These are phyloP conservation scores for Candoia aspera DNA, from an alignment of 2,113 vertebrate species.

Conservation along the genomic window DNA sequence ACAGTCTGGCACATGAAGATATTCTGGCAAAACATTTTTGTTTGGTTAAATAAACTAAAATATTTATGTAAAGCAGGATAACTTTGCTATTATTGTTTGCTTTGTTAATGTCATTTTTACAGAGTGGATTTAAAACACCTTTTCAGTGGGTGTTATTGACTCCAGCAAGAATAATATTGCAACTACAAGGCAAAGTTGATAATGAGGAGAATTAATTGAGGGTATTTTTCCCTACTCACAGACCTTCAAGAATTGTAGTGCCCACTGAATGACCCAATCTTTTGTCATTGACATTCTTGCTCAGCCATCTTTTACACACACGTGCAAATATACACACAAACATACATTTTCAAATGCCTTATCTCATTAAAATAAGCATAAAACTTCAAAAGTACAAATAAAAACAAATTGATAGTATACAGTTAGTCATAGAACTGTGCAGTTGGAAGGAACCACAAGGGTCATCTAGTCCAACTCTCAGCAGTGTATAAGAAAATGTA, in stretches of 20 bases:
- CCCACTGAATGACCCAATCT: not conserved
- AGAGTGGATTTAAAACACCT: not conserved
- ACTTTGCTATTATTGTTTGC: not conserved
- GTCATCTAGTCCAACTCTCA: not conserved
- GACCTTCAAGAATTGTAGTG: not conserved
- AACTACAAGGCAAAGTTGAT: not conserved
- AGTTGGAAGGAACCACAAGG: not conserved
- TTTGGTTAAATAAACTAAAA: not conserved
- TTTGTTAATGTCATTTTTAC: not conserved
- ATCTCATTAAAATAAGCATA: not conserved
- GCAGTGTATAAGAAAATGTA: not conserved
- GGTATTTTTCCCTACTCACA: not conserved
- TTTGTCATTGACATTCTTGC: not conserved
- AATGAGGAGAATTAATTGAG: not conserved
- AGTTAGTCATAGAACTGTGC: not conserved
- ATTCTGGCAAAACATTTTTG: not conserved
- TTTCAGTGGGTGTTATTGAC: not conserved
- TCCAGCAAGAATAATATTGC: not conserved
- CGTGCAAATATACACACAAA: not conserved
- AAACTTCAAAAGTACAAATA: not conserved
- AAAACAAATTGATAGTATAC: not conserved
- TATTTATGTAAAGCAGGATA: not conserved
- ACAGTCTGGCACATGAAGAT: not conserved
- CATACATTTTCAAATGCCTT: not conserved
- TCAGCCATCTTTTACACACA: not conserved